phyloP scores from a whole-genome alignment of 2,888 invertebrate species.

The Ornithoptera alexandrae region DNA sequence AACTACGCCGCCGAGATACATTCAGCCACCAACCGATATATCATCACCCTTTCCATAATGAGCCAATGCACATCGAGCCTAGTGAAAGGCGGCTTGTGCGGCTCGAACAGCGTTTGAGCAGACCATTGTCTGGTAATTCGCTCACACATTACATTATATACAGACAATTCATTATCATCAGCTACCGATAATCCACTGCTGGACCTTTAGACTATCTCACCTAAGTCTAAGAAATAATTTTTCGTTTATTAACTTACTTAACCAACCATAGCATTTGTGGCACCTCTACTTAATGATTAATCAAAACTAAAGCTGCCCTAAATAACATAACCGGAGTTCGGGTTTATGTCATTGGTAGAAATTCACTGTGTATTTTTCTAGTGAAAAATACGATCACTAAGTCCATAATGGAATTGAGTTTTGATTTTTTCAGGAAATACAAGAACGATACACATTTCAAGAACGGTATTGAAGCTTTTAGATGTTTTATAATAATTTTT shows the following conservation, averaged over 20 bases:
- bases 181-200: neutral
- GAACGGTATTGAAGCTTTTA: neutral
- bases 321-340: no score
- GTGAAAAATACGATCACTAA: no score
- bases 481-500: neutral
- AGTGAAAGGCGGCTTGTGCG: constrained; percentile 50
- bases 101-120: constrained; percentile 51
- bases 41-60: constrained; percentile 49
- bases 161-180: neutral
- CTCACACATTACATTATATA: constrained; percentile 34
- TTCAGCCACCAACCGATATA: constrained; percentile 46
- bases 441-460: neutral
- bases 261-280: no score
- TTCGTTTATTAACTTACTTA: no score
- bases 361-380: no score
- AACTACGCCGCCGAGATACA: constrained; percentile 49
- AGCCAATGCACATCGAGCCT: constrained; percentile 41
- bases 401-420: neutral
- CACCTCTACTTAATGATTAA: no score
- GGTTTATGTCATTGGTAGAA: no score
- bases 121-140: constrained; percentile 45
- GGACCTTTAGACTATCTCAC: neutral
- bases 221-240: no score
- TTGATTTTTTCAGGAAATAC: neutral
- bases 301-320: no score